A percentile compares a stretch with the other conserved stretches of the same genome.
Evolutionary conservation across 2,113 vertebrate genomes (phyloP).

Genomic region (Fukomys damarensis): DNA sequence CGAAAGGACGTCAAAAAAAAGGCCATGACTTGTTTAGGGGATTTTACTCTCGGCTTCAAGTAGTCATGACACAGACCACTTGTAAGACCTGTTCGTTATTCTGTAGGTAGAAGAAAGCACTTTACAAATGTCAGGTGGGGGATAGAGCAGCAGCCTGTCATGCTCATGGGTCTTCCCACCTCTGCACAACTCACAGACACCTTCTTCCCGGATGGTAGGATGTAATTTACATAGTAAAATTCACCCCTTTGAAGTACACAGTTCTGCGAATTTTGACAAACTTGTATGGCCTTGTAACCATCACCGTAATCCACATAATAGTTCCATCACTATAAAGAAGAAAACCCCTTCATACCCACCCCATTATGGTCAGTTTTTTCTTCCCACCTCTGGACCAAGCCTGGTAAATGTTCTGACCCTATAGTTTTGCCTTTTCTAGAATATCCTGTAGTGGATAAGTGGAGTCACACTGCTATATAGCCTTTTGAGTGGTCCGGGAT

Average conservation of each 20-base stretch:
- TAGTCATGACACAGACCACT: background rate
- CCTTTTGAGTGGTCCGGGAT: background rate
- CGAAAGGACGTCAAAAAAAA: conserved; percentile 33
- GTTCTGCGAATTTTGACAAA: background rate
- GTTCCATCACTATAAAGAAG: background rate
- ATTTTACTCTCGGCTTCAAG: background rate
- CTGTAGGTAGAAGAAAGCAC: background rate
- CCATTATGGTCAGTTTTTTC: background rate
- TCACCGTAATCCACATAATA: background rate
- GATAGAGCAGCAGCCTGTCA: background rate
- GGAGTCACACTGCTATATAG: background rate
- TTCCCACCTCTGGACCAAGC: background rate
- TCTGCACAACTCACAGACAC: background rate
- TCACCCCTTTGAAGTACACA: background rate
- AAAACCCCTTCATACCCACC: background rate
- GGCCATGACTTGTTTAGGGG: background rate
- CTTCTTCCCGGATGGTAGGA: background rate
- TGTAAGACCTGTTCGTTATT: background rate
- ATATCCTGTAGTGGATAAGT: background rate
- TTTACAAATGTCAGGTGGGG: background rate
- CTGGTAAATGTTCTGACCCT: background rate
- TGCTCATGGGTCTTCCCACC: background rate
- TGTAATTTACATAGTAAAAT: background rate
- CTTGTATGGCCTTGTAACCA: background rate
- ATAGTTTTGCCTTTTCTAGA: background rate